Evolutionary conservation across 2,797 vertebrate species (phyloP).

Genomic region (Tolypeutes matacus): DNA sequence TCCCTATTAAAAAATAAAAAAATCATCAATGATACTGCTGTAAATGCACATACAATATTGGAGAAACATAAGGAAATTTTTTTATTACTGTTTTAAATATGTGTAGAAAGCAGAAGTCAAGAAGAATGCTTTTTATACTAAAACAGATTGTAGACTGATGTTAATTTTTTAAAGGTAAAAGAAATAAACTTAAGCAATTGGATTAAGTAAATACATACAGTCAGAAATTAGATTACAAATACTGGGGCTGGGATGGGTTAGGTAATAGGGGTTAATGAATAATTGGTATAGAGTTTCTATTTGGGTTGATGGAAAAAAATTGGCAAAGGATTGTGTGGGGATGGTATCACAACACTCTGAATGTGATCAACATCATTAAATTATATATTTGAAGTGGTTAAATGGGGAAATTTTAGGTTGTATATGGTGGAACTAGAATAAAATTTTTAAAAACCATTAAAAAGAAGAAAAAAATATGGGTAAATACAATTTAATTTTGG

Average conservation of each 20-base stretch:
- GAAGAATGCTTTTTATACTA: conserved; percentile 6
- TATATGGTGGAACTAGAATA: too few relatives aligned
- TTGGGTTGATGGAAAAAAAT: too few relatives aligned
- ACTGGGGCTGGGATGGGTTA: background rate
- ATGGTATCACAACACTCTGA: too few relatives aligned
- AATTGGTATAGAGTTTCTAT: too few relatives aligned
- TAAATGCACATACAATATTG: background rate
- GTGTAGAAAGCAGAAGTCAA: conserved; percentile 10
- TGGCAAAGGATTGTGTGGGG: too few relatives aligned
- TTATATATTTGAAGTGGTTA: too few relatives aligned
- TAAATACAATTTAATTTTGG: background rate
- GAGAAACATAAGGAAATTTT: background rate
- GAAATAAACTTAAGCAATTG: too few relatives aligned
- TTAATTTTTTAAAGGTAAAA: conserved; percentile 42
- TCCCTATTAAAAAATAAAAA: background rate
- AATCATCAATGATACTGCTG: background rate
- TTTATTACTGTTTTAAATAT: conserved; percentile 46
- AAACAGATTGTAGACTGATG: too few relatives aligned
- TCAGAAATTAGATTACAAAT: too few relatives aligned
- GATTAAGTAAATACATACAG: too few relatives aligned
- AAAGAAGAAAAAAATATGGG: background rate
- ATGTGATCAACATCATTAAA: too few relatives aligned
- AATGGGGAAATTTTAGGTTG: too few relatives aligned
- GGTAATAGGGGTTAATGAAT: background rate
- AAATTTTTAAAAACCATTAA: background rate